These are phyloP conservation scores for Hypercompe scribonia DNA, from an alignment of 2,888 invertebrate species.

Conservation along the genomic window DNA sequence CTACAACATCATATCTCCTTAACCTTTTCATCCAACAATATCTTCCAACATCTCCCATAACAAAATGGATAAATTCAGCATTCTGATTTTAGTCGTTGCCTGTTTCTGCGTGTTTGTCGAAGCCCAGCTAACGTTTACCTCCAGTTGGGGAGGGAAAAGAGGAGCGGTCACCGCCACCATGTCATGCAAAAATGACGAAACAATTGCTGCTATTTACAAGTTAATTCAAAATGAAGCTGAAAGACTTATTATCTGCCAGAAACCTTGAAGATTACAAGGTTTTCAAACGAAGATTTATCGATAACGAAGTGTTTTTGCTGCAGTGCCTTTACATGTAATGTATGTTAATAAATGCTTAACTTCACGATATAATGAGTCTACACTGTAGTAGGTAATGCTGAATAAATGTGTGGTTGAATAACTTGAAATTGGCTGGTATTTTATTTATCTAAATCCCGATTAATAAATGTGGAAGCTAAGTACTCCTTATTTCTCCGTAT, in stretches of 20 bases:
- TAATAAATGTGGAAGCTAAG: not conserved
- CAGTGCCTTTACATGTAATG: not conserved
- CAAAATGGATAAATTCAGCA: slow-evolving; percentile 66
- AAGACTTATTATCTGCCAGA: slow-evolving; percentile 77
- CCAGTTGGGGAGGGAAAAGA: slow-evolving; percentile 84
- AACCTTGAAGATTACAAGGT: slow-evolving; percentile 57
- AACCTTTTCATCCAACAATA: not conserved
- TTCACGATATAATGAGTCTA: not conserved
- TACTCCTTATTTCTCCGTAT: not conserved
- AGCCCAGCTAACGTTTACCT: slow-evolving; percentile 86
- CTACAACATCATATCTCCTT: slow-evolving; percentile 23
- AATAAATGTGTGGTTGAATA: slow-evolving; percentile 9
- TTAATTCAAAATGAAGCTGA: slow-evolving; percentile 82
- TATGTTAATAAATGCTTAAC: not conserved
- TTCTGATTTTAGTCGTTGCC: slow-evolving; percentile 63
- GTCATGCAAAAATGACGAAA: slow-evolving; percentile 73
- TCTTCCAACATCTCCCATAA: not conserved
- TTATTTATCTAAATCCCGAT: not conserved
- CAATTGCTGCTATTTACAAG: slow-evolving; percentile 69
- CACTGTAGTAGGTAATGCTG: slow-evolving; percentile 6
- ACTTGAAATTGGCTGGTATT: not conserved
- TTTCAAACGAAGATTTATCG: not conserved
- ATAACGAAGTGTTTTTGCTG: not conserved
- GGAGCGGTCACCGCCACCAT: slow-evolving; percentile 55
- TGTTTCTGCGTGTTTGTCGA: slow-evolving; percentile 64